These are phyloP conservation scores for Syndactyla subalaris DNA, from an alignment of 2,797 vertebrate species.

Conservation along the genomic window DNA sequence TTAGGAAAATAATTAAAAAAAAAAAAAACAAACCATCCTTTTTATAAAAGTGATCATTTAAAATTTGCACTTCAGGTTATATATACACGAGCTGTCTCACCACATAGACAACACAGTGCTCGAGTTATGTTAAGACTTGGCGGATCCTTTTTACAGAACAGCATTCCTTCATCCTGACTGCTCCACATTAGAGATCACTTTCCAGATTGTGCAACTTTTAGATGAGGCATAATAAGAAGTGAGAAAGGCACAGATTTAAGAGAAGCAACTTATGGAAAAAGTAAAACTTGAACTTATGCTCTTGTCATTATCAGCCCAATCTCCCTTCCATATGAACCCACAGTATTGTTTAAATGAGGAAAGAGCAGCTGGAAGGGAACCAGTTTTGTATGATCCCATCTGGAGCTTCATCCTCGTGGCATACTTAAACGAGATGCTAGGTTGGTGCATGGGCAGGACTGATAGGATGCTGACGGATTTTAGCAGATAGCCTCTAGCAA, in stretches of 20 bases:
- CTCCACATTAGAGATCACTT: background rate
- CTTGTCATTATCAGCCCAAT: constrained; percentile 30
- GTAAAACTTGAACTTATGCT: constrained; percentile 5
- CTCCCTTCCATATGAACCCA: background rate
- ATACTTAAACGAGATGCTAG: constrained; percentile 18
- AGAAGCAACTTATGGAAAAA: constrained; percentile 11
- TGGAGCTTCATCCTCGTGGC: constrained; percentile 43
- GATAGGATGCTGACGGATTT: constrained; percentile 35
- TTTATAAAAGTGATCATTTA: constrained; percentile 22
- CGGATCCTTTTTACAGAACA: background rate
- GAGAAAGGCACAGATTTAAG: constrained; percentile 29
- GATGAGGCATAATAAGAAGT: constrained; percentile 15
- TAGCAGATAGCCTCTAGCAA: constrained; percentile 45
- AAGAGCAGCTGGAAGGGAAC: constrained; percentile 49
- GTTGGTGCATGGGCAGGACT: constrained; percentile 33
- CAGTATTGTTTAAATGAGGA: constrained; percentile 46
- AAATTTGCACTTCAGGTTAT: constrained; percentile 3
- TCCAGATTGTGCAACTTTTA: constrained; percentile 31
- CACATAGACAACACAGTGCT: background rate
- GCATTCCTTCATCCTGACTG: background rate
- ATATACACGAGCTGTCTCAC: background rate
- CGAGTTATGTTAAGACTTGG: background rate
- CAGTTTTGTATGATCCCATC: constrained; percentile 58
- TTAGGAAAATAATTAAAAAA: background rate
- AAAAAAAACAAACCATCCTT: background rate